phyloP scores from a whole-genome alignment of 1,140 invertebrate species.

The Heliconius hewitsoni region DNA sequence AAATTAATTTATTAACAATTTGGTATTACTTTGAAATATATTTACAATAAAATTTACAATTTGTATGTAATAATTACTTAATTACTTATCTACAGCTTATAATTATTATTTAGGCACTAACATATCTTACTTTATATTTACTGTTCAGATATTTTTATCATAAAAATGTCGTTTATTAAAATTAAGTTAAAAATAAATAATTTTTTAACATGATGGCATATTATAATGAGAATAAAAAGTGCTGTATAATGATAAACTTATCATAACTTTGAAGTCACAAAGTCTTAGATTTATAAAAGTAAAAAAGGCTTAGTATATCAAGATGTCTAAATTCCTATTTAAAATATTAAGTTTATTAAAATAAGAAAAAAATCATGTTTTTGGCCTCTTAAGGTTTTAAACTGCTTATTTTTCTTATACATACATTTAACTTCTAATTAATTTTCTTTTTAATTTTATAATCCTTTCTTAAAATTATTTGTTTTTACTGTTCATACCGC shows the following conservation, averaged over 20 bases:
- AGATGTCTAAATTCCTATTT: too few relatives aligned
- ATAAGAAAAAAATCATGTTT: too few relatives aligned
- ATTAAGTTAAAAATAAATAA: background rate
- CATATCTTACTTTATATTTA: background rate
- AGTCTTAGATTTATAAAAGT: background rate
- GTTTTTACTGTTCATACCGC: too few relatives aligned
- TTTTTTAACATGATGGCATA: constrained; percentile 1
- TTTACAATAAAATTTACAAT: constrained; percentile 52
- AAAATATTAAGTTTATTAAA: too few relatives aligned
- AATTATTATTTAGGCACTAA: background rate
- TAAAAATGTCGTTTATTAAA: background rate
- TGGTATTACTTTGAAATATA: constrained; percentile 55
- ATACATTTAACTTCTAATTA: too few relatives aligned
- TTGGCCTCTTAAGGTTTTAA: too few relatives aligned
- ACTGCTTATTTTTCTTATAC: too few relatives aligned
- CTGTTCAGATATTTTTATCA: background rate
- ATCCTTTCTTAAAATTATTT: too few relatives aligned
- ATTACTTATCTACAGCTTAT: constrained; percentile 23
- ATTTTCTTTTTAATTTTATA: too few relatives aligned
- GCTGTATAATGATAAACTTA: background rate
- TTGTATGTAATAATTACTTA: constrained; percentile 1
- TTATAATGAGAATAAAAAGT: background rate
- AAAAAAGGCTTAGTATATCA: too few relatives aligned
- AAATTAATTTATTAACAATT: constrained; percentile 46
- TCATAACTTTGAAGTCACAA: background rate